Percentiles rank a stretch among this genome's conserved stretches.
Evolutionary conservation across 2,888 invertebrate species (phyloP).

Genomic region (Tetragonisca angustula): DNA sequence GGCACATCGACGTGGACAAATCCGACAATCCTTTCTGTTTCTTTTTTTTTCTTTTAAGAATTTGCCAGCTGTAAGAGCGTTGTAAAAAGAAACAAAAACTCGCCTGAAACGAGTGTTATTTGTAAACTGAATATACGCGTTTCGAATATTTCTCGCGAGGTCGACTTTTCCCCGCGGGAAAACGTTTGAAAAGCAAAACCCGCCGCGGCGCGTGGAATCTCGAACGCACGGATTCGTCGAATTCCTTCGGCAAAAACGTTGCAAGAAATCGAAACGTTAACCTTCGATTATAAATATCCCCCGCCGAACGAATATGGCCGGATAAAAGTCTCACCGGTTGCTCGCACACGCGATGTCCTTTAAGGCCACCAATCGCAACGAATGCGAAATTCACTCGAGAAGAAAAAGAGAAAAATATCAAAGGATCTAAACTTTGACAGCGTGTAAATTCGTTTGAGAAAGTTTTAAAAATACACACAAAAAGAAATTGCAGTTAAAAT

Average conservation of each 20-base stretch:
- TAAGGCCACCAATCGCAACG: no score
- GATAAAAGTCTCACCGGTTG: background rate
- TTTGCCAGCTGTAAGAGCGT: background rate
- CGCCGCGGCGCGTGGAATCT: background rate
- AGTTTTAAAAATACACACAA: no score
- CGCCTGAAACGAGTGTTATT: slow-evolving; percentile 7
- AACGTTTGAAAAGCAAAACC: background rate
- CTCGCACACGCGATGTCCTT: background rate
- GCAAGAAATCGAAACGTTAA: background rate
- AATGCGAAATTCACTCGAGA: no score
- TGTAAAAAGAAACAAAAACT: background rate
- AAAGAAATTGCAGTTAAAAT: no score
- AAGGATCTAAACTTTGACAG: no score
- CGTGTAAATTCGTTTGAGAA: no score
- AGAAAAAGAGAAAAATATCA: no score
- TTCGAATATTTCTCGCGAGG: slow-evolving; percentile 9
- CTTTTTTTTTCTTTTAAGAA: background rate
- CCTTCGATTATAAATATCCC: slow-evolving; percentile 2
- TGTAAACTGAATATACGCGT: slow-evolving; percentile 4
- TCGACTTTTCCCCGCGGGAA: background rate
- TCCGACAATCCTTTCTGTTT: background rate
- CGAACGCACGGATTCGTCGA: background rate
- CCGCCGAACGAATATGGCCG: background rate
- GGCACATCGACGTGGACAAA: no score
- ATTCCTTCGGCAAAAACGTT: slow-evolving; percentile 1